Base-by-base conservation (phyloP, 2,113 vertebrate genomes). In the Arenaria interpres region DNA sequence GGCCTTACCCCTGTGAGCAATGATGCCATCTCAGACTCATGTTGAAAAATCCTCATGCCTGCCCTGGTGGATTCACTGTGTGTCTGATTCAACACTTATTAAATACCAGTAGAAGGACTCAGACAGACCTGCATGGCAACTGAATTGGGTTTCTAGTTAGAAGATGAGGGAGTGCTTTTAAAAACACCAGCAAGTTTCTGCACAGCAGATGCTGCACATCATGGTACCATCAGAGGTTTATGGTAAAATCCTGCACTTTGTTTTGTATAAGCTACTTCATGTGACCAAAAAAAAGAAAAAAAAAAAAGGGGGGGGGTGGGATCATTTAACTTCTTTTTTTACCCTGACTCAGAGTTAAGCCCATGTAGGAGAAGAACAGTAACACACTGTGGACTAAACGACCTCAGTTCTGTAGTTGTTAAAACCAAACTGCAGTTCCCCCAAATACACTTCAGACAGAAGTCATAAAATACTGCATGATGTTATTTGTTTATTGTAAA, bases 401-500 rank as follows among this genome's bases (percentile, higher is more conserved):
- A 71, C 37, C 15, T 2, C 80, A 89, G n/a, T 68, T 63, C 60
- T 90, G 74, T 53, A 91, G 85, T 51, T 94, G 92, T 76, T 94
- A 93, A 97, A 96, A 68, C 59, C 73, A 68, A 95, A 85, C 54
- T 86, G 78, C 96, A 89, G 43, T 73, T 93, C 84, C 94, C 85
- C 92, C 76, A 30, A 96, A 85, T 64, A 78, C 85, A 83, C 93
- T 96, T 97, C 97, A 97, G 96, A 94, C 95, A 97, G 96, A 95
- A 96, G 76, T 96, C 96, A 90, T 97, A 98, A 98, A 98, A 97
- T 78, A 92, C 93, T 93, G 91, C 92, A 83, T 86, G 97, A 68
- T 72, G 73, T 86, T 96, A 43, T 80, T 94, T 95, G 95, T 75
- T 45, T 94, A 91, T 97, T 95, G 96, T 92, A 84, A 79, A 96